Evolutionary conservation across 1,140 invertebrate genomes (phyloP).

Genomic region (Drosophila sucinea): DNA sequence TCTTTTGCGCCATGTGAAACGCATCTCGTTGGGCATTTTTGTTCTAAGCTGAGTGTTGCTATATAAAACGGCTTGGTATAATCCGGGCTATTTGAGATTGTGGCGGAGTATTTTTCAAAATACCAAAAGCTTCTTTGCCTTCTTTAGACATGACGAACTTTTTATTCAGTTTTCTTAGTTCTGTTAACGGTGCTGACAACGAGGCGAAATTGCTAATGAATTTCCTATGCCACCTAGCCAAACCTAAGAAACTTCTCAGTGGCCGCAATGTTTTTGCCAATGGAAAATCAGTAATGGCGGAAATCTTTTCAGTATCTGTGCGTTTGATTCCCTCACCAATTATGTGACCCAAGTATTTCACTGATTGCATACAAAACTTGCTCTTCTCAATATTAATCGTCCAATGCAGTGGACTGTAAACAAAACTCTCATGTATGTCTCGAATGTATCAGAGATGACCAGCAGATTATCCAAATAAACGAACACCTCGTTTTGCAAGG

Average conservation of each 20-base stretch:
- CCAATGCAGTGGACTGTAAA: no score
- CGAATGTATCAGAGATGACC: no score
- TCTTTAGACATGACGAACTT: no score
- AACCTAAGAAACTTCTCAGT: background rate
- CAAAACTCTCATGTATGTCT: no score
- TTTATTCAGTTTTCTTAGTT: background rate
- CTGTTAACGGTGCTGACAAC: background rate
- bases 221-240: slow-evolving; percentile 5
- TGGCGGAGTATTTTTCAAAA: no score
- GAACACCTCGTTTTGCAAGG: no score
- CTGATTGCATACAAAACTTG: slow-evolving; percentile 12
- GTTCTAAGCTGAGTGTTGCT: no score
- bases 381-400: slow-evolving; percentile 25
- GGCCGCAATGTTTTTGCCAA: background rate
- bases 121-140: no score
- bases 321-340: slow-evolving; percentile 15
- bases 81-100: no score
- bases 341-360: slow-evolving; percentile 14
- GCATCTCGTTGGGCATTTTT: no score
- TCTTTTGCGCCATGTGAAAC: background rate
- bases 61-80: no score
- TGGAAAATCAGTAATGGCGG: slow-evolving; percentile 11
- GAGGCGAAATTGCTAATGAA: background rate
- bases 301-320: slow-evolving; percentile 13
- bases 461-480: slow-evolving; percentile 8